Conservation (phyloP, 2,113 vertebrate species). For the Oncorhynchus masou region DNA sequence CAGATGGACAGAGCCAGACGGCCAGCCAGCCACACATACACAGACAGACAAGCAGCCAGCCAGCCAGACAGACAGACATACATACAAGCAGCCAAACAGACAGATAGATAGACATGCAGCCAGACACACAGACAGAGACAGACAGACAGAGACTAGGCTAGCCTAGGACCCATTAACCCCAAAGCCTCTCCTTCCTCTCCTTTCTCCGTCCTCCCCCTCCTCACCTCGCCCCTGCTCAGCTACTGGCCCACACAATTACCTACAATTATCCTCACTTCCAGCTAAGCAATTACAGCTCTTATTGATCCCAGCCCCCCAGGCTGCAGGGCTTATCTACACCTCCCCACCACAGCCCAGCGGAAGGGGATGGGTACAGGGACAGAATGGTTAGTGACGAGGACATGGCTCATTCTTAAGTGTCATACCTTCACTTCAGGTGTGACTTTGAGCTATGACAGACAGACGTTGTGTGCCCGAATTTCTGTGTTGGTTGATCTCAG, state of each 20-base stretch:
- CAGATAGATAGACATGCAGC: neutral
- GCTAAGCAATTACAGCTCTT: constrained; percentile 67
- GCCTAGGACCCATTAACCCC: constrained; percentile 16
- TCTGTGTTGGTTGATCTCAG: too few relatives aligned
- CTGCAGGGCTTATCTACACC: constrained; percentile 60
- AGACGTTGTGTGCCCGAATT: neutral
- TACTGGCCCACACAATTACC: constrained; percentile 62
- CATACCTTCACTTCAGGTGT: neutral
- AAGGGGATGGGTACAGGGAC: constrained; percentile 8
- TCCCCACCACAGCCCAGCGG: constrained; percentile 39
- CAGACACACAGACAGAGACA: neutral
- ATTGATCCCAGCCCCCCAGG: constrained; percentile 64
- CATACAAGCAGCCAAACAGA: too few relatives aligned
- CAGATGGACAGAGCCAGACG: too few relatives aligned
- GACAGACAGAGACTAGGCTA: neutral
- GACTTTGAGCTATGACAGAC: neutral
- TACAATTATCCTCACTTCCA: constrained; percentile 74
- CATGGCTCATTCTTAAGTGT: neutral
- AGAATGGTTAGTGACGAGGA: neutral
- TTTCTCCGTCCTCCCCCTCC: neutral
- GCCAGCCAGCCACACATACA: too few relatives aligned
- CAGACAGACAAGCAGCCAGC: too few relatives aligned
- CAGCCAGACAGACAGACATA: too few relatives aligned
- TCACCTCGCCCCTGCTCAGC: constrained; percentile 39
- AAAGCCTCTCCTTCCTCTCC: constrained; percentile 24